phyloP scores from a whole-genome alignment of 2,888 invertebrate genomes.

The Formica aserva region DNA sequence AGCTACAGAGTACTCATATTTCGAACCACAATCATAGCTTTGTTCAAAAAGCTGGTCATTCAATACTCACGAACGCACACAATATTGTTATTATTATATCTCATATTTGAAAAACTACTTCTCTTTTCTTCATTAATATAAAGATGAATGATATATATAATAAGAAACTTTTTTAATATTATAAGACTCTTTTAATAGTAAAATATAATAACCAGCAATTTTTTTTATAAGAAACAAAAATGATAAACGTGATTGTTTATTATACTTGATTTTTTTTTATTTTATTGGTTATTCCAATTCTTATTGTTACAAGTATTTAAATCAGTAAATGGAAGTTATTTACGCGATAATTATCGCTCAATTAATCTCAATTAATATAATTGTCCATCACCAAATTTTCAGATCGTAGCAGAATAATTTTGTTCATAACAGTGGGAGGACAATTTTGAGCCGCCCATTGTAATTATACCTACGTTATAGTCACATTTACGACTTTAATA shows the following conservation, averaged over 20 bases:
- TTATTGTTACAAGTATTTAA: neutral
- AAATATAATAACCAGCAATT: neutral
- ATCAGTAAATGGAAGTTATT: neutral
- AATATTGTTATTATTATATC: neutral
- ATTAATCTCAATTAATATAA: slow-evolving; percentile 17
- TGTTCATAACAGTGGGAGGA: neutral
- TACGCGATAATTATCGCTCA: neutral
- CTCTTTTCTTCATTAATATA: neutral
- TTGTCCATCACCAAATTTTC: neutral
- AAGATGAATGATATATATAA: neutral
- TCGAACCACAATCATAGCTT: neutral
- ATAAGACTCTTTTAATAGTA: neutral
- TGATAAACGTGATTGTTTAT: neutral
- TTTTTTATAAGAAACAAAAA: neutral
- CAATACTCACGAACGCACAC: neutral
- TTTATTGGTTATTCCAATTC: neutral
- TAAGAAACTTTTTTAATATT: neutral
- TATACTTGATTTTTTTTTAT: neutral
- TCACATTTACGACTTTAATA: slow-evolving; percentile 6
- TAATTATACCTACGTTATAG: neutral
- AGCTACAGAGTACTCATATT: neutral
- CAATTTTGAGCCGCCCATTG: neutral
- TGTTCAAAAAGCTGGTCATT: slow-evolving; percentile 20
- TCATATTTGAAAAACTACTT: neutral
- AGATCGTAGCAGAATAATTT: slow-evolving; percentile 5